Percentiles rank a stretch among this genome's conserved stretches.
phyloP scores from a whole-genome alignment of 2,797 vertebrate species.

The Muraenolepis orangiensis region DNA sequence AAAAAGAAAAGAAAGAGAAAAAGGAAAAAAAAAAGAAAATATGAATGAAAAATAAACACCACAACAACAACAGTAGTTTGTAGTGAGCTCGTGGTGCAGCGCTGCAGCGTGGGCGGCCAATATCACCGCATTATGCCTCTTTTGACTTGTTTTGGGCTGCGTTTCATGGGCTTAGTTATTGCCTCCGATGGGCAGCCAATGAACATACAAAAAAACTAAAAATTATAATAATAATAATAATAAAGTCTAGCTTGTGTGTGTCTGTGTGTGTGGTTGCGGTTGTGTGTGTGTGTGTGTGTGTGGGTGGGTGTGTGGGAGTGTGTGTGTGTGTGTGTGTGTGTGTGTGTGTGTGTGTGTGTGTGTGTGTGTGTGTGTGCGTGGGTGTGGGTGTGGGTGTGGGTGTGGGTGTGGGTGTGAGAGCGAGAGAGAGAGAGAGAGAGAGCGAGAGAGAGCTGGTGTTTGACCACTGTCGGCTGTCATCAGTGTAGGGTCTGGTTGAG shows the following conservation, averaged over 20 bases:
- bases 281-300: neutral
- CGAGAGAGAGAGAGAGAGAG: too few relatives aligned
- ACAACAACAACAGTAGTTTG: neutral
- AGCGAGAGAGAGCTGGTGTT: slow-evolving; percentile 35
- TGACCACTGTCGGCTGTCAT: slow-evolving; percentile 62
- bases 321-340: too few relatives aligned
- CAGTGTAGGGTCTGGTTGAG: slow-evolving; percentile 48
- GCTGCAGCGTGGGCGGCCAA: too few relatives aligned
- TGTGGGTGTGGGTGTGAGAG: too few relatives aligned
- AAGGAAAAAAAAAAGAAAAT: neutral
- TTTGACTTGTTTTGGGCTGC: neutral
- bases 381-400: too few relatives aligned
- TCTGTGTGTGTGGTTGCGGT: too few relatives aligned
- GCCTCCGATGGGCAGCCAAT: slow-evolving; percentile 1
- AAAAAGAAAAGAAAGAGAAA: too few relatives aligned
- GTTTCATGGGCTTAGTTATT: neutral
- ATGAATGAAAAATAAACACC: neutral
- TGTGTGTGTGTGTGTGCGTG: too few relatives aligned
- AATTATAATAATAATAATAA: slow-evolving; percentile 5
- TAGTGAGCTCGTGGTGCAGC: neutral
- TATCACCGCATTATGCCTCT: neutral
- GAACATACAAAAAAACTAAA: slow-evolving; percentile 25
- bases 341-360: too few relatives aligned
- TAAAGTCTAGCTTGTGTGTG: neutral
- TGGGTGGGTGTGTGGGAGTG: too few relatives aligned